Evolutionary conservation across 2,888 invertebrate species (phyloP), one percentile per base, ranked within the genome.

Genomic region (Mesochorus sp.): DNA sequence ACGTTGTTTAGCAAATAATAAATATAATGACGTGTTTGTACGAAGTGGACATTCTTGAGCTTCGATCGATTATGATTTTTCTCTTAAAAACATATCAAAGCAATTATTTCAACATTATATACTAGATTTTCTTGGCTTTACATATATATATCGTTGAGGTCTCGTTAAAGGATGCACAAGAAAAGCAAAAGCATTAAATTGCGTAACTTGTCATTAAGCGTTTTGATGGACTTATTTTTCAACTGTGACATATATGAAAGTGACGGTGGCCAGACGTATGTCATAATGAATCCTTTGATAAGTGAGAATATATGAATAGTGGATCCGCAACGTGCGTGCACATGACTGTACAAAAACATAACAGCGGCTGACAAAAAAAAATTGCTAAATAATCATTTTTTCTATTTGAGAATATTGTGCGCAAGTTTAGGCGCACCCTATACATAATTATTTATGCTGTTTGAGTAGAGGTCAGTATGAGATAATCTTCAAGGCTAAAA

Each of bases 401-500:
- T 10, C 3, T 19, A 24, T 61, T 61, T 44, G 2, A 3, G 44
- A 14, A 28, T 17, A 26, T 62, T 31, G 19, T 2, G n/a, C 34
- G 34, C 6, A 2, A 44, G n/a, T 6, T 10, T 12, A 61, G 44
- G 19, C n/a, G 31, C 61, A 12, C 28, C 3, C 6, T 17, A 31
- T 44, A 53, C 42, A 1, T 19, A 51, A 53, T 71, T 34, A 47
- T 71, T 21, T 44, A 34, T 51, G 49, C 10, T 28, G n/a, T 19
- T 37, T 4, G 49, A 28, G 42, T 42, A 51, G 31, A 24, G 14
- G 31, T 31, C 61, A 14, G 21, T 42, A 53, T 53, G 76, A n/a
- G n/a, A 79, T 79, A 79, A 76, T 76, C 31, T 12, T 37, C 66
- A 71, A 76, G 76, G 72, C 49, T 34, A 26, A 79, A 47, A 6